Percentiles rank a stretch among this genome's conserved stretches.
phyloP scores from a whole-genome alignment of 2,888 invertebrate genomes.

The Eustalomyia histrio region DNA sequence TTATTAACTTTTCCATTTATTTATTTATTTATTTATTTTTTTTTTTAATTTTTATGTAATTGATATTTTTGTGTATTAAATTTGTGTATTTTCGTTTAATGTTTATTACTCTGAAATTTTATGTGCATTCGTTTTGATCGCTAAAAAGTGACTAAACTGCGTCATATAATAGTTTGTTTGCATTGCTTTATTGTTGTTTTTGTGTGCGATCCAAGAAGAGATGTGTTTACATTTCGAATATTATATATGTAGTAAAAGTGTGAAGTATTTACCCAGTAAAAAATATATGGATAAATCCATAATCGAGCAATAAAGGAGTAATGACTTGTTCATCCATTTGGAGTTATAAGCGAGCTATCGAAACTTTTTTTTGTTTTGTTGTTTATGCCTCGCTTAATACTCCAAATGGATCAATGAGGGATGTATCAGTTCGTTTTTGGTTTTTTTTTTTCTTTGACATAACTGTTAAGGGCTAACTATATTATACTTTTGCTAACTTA shows the following conservation, averaged over 20 bases:
- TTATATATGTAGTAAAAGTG: not conserved
- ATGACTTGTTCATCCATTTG: too few species aligned
- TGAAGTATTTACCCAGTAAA: too few species aligned
- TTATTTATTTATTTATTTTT: constrained; percentile 17
- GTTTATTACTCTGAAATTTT: not conserved
- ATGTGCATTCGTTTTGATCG: constrained; percentile 38
- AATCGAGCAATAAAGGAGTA: too few species aligned
- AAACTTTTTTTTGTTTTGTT: too few species aligned
- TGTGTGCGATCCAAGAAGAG: not conserved
- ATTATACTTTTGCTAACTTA: too few species aligned
- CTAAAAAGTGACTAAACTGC: constrained; percentile 54
- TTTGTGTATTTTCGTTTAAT: not conserved
- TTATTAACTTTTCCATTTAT: constrained; percentile 73
- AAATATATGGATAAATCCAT: too few species aligned
- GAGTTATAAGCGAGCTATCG: too few species aligned
- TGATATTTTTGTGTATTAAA: constrained; percentile 2
- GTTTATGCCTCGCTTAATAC: too few species aligned
- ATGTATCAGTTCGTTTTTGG: too few species aligned
- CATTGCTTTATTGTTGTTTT: not conserved
- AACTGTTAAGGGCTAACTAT: too few species aligned
- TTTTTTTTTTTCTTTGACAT: too few species aligned
- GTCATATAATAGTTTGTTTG: constrained; percentile 34
- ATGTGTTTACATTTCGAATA: not conserved
- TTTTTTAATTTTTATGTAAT: not conserved
- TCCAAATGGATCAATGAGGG: too few species aligned